Evolutionary conservation across 2,113 vertebrate genomes (phyloP), one percentile per base, ranked within the genome.

Genomic region (Forbesichthys agassizii): DNA sequence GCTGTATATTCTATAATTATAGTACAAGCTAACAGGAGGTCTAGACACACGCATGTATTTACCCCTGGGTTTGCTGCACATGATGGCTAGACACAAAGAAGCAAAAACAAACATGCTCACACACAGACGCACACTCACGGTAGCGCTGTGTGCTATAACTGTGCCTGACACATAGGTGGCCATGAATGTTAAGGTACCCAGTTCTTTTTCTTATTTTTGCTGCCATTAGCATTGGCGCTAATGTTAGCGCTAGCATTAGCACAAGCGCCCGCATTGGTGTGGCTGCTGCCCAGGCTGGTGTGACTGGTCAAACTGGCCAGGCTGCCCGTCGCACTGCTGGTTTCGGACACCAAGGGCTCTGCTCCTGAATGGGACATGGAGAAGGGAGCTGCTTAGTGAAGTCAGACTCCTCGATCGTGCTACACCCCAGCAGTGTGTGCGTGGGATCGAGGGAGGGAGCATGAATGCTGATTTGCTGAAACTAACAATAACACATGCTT

Each of bases 171-270:
- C 36, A 42, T 42, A 42, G 36, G 5, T 6, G 36, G 36, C 4
- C 36, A 42, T 42, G 36, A 42, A 6, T 5, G 5, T 42, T 42
- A 42, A 8, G 93, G 91, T 88, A 96, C 95, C 95, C 95, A 96
- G 69, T 95, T 96, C 93, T 95, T 96, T 84, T 94, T 95, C 91
- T 96, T 96, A 84, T 96, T 96, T 89, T 96, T 96, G 71, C 91
- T 93, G 52, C 95, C 94, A 4, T 90, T 90, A 2, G 95, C 94
- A 49, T 88, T 16, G 18, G 8, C 18, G 54, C 27, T 27, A 27
- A 27, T 27, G 27, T 27, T 27, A 27, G 27, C 27, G 27, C 27
- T 27, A 27, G 27, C 27, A 27, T 27, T 27, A 27, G 27, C 27
- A 27, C 27, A 3, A 27, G 27, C 27, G 27, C 2, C 2, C 2